A percentile compares a stretch with the other conserved stretches of the same genome.
Conservation (phyloP, 1,140 invertebrate species). For the Catajapyx aquilonaris region DNA sequence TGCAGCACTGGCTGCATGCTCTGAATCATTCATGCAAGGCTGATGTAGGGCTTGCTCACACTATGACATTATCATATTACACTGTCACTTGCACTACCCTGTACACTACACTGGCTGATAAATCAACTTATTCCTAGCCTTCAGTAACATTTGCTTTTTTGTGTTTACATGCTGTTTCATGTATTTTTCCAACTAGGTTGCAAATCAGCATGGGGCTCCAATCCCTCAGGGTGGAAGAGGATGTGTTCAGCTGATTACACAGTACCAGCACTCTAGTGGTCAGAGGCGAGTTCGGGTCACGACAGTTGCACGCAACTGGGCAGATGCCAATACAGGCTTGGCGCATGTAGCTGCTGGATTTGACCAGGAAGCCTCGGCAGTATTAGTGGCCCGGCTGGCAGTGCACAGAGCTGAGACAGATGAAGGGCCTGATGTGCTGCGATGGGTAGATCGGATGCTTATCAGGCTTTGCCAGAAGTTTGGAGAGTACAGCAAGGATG, state of each 20-base stretch:
- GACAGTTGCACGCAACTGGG: constrained; percentile 84
- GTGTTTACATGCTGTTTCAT: too few species aligned
- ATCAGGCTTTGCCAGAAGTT: constrained; percentile 98
- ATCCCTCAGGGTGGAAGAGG: constrained; percentile 89
- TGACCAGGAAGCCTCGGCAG: constrained; percentile 93
- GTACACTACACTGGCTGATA: too few species aligned
- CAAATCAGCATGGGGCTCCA: constrained; percentile 77
- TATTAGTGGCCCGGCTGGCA: constrained; percentile 90
- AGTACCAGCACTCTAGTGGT: constrained; percentile 95
- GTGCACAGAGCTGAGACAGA: constrained; percentile 90
- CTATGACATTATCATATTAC: too few species aligned
- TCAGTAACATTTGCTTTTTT: too few species aligned
- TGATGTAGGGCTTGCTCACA: too few species aligned
- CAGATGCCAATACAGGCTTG: constrained; percentile 53
- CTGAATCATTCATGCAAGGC: too few species aligned
- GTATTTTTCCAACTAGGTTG: too few species aligned
- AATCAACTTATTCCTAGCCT: too few species aligned
- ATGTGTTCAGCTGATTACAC: constrained; percentile 95
- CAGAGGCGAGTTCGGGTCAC: constrained; percentile 88
- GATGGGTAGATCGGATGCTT: constrained; percentile 96
- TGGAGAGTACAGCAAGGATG: constrained; percentile 93
- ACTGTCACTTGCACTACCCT: too few species aligned
- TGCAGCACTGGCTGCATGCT: too few species aligned
- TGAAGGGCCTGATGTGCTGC: constrained; percentile 86
- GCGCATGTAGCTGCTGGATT: constrained; percentile 78